These are phyloP conservation scores for Ptychadena robeensis DNA, from an alignment of 2,797 vertebrate species.

Conservation along the genomic window DNA sequence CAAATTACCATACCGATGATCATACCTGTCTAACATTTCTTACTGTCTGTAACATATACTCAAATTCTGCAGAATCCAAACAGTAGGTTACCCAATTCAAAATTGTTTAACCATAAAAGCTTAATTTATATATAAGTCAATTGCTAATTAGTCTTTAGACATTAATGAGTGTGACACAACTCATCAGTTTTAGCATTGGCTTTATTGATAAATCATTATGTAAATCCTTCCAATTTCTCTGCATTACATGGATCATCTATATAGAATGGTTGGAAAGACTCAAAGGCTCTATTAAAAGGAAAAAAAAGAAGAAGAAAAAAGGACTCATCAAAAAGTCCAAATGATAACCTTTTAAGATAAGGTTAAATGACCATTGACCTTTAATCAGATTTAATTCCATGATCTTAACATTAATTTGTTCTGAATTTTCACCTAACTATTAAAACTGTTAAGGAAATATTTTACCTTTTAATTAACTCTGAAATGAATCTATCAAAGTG, in stretches of 20 bases:
- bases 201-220: not conserved
- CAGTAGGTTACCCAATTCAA: not conserved
- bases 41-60: not conserved
- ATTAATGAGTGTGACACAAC: not conserved
- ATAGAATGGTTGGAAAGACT: not conserved
- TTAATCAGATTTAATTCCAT: not conserved
- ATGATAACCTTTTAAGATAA: not conserved
- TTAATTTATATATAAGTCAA: not conserved
- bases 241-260: not conserved
- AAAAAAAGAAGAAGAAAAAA: no score
- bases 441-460: not conserved
- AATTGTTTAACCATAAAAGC: not conserved
- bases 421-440: not conserved
- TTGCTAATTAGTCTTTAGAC: not conserved
- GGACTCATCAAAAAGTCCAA: not conserved
- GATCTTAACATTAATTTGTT: not conserved
- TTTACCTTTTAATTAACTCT: not conserved
- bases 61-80: no score
- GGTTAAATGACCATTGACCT: slow-evolving; percentile 9
- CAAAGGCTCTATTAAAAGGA: not conserved
- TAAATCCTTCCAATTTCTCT: not conserved
- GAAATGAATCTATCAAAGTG: no score
- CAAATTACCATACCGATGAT: not conserved
- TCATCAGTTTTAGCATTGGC: not conserved
- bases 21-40: no score